Conservation (phyloP, 1,140 invertebrate species). For the Diploscapter pachys region DNA sequence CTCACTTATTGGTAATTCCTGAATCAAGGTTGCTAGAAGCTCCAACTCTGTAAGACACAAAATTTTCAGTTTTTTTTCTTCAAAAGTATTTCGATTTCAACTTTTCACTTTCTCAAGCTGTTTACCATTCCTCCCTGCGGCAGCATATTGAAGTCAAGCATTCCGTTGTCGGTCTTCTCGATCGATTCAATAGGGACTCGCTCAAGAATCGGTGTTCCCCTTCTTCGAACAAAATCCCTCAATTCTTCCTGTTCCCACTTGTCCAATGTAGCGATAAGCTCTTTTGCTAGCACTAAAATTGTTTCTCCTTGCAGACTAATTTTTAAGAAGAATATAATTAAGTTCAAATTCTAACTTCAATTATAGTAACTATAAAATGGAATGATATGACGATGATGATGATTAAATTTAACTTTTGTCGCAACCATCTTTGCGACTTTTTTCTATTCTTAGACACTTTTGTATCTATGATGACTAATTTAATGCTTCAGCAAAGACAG, state of each 20-base stretch:
- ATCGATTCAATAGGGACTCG: background rate
- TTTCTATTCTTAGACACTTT: too few species aligned
- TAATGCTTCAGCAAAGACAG: too few species aligned
- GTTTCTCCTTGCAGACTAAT: background rate
- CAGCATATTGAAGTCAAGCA: constrained; percentile 9
- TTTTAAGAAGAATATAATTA: background rate
- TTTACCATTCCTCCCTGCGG: constrained; percentile 24
- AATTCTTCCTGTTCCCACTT: constrained; percentile 42
- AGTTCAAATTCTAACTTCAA: constrained; percentile 2
- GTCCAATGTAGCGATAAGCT: constrained; percentile 33
- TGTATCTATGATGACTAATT: too few species aligned
- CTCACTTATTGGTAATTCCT: too few species aligned
- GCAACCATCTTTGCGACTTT: too few species aligned
- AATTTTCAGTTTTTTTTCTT: constrained; percentile 6
- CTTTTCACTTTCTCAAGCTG: constrained; percentile 10
- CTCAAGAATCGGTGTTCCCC: constrained; percentile 20
- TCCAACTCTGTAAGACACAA: constrained; percentile 6
- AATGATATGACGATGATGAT: background rate
- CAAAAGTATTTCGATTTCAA: background rate
- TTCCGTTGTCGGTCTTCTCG: background rate
- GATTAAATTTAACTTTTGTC: too few species aligned
- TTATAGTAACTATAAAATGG: constrained; percentile 1
- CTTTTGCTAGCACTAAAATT: constrained; percentile 8
- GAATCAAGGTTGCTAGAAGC: background rate
- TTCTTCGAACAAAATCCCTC: constrained; percentile 36